Conservation (phyloP, 2,797 vertebrate species). For the Acrossocheilus fasciatus region DNA sequence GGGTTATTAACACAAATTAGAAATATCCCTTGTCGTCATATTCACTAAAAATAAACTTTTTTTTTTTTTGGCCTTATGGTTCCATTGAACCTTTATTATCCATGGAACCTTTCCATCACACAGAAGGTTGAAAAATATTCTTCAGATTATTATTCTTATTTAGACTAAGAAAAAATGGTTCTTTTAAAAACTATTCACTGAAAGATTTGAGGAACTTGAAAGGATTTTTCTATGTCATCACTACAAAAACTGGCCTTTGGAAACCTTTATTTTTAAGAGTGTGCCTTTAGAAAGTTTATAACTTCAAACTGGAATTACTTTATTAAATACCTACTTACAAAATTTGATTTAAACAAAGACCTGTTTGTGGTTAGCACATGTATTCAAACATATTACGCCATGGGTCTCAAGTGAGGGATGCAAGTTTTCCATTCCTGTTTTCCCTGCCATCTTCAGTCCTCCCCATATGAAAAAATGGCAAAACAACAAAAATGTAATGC, state of each 20-base stretch:
- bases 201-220: not conserved
- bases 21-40: not conserved
- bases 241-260: not conserved
- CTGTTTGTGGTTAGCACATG: not conserved
- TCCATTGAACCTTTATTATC: not conserved
- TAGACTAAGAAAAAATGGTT: too few relatives aligned
- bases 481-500: not conserved
- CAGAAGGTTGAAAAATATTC: not conserved
- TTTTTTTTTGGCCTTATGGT: too few relatives aligned
- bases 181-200: not conserved
- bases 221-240: not conserved
- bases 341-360: not conserved
- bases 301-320: not conserved
- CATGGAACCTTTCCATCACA: not conserved
- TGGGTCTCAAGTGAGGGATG: too few relatives aligned
- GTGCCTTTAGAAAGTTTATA: not conserved
- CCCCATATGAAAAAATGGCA: not conserved
- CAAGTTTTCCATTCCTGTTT: not conserved
- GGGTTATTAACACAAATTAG: not conserved
- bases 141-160: not conserved
- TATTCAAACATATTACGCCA: not conserved
- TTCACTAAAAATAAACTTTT: not conserved
- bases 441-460: not conserved
- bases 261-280: not conserved
- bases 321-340: not conserved